A percentile compares a stretch with the other conserved stretches of the same genome.
Conservation (phyloP, 2,797 vertebrate species). For the Ceyx erithaca region DNA sequence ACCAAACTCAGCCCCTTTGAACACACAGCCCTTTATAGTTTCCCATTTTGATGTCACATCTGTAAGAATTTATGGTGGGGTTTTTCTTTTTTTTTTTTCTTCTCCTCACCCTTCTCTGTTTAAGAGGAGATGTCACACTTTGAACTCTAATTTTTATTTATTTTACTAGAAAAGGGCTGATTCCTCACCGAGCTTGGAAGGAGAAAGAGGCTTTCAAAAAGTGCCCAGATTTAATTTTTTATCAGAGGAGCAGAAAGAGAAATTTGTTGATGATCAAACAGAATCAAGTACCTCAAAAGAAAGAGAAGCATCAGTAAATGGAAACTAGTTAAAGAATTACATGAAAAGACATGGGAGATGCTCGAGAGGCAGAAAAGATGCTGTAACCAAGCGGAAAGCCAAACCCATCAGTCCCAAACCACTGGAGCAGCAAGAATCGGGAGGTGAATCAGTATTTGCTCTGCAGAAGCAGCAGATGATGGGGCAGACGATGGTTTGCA, state of each 20-base stretch:
- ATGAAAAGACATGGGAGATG: slow-evolving; percentile 43
- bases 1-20: slow-evolving; percentile 55
- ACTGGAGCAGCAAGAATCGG: background rate
- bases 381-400: slow-evolving; percentile 5
- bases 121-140: slow-evolving; percentile 62
- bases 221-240: slow-evolving; percentile 67
- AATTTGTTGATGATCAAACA: slow-evolving; percentile 75
- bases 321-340: slow-evolving; percentile 62
- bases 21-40: slow-evolving; percentile 67
- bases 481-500: background rate
- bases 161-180: background rate
- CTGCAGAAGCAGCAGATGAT: background rate
- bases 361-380: background rate
- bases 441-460: background rate
- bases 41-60: slow-evolving; percentile 72
- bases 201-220: slow-evolving; percentile 51
- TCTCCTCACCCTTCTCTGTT: slow-evolving; percentile 60
- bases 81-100: background rate
- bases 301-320: background rate
- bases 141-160: slow-evolving; percentile 61
- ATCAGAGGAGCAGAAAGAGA: slow-evolving; percentile 62
- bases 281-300: slow-evolving; percentile 60
- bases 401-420: slow-evolving; percentile 27
- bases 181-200: background rate
- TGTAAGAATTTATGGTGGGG: slow-evolving; percentile 60